Evolutionary conservation across 2,797 vertebrate species (phyloP).

Genomic region (Ctenopoma kingsleyae): DNA sequence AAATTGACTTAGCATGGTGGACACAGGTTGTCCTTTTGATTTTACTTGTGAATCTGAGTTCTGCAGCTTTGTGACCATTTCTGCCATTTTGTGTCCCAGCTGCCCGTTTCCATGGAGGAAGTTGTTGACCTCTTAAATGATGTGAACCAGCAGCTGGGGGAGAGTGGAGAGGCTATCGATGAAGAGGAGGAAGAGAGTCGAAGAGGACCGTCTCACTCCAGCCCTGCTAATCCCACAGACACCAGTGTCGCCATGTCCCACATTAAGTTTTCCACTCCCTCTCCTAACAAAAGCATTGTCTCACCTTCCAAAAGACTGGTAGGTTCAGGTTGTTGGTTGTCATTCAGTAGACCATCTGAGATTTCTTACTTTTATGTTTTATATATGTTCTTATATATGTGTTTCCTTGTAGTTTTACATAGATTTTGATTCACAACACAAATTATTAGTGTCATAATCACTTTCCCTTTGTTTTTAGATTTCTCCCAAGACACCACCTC

Average conservation of each 20-base stretch:
- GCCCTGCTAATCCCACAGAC: slow-evolving; percentile 84
- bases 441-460: background rate
- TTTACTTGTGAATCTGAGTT: slow-evolving; percentile 1
- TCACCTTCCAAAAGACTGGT: slow-evolving; percentile 95
- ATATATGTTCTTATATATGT: too few species aligned
- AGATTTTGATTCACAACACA: background rate
- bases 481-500: slow-evolving; percentile 94
- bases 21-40: background rate
- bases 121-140: slow-evolving; percentile 92
- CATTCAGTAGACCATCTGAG: background rate
- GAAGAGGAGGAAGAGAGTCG: slow-evolving; percentile 69
- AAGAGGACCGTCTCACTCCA: slow-evolving; percentile 77
- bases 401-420: background rate
- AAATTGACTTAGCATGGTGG: background rate
- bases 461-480: slow-evolving; percentile 79
- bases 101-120: slow-evolving; percentile 93
- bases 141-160: slow-evolving; percentile 92
- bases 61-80: slow-evolving; percentile 6
- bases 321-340: slow-evolving; percentile 28
- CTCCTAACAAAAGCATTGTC: slow-evolving; percentile 88
- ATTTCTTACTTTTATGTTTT: background rate
- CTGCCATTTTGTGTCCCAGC: slow-evolving; percentile 69
- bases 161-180: slow-evolving; percentile 82
- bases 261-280: slow-evolving; percentile 90
- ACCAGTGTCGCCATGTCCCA: slow-evolving; percentile 76